Base-by-base conservation (phyloP, 2,797 vertebrate species). In the Oceanodroma leucorhoa region DNA sequence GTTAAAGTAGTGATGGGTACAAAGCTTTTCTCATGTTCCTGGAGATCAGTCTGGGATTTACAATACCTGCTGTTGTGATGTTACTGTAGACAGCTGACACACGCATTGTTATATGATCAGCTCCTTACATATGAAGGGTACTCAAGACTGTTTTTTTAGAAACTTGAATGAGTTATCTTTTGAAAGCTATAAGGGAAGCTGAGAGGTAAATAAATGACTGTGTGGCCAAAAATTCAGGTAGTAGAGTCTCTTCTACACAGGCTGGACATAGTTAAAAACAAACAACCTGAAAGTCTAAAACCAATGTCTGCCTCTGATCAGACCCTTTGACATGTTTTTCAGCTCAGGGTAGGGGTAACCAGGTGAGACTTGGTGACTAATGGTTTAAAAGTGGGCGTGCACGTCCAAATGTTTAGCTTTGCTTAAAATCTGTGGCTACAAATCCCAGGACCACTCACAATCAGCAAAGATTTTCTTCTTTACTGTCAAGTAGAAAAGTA, bases 401-500 rank as follows among this genome's bases (percentile, higher is more conserved):
- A 2, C 5, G 26, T 32, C 16, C 9, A 34, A 34, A 43, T 29
- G 2, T 34, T 79, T 86, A 66, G 1, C 8, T 69, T 62, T 54
- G 24, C 15, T 87, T 70, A 43, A 87, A 64, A 69, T 29, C 5
- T 30, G 10, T n/a, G 13, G 10, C 36, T 80, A 18, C 15, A 78
- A 48, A 50, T 75, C 12, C 38, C 10, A 55, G 29, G 15, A 34
- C 5, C 9, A 29, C 41, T 55, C 17, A 38, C 9, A 53, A 27
- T 16, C 45, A 72, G 11, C 20, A 75, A 58, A 83, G 6, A 4
- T 15, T 65, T 64, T 79, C 29, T 54, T 75, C 30, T 88, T 71
- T 86, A 17, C 16, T 57, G 21, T 38, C 26, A 48, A 34, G 4
- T 34, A 20, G 38, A 55, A 71, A 83, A 0, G 0, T 18, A 3